Evolutionary conservation across 2,113 vertebrate genomes (phyloP).

Genomic region (Pseudopipra pipra): DNA sequence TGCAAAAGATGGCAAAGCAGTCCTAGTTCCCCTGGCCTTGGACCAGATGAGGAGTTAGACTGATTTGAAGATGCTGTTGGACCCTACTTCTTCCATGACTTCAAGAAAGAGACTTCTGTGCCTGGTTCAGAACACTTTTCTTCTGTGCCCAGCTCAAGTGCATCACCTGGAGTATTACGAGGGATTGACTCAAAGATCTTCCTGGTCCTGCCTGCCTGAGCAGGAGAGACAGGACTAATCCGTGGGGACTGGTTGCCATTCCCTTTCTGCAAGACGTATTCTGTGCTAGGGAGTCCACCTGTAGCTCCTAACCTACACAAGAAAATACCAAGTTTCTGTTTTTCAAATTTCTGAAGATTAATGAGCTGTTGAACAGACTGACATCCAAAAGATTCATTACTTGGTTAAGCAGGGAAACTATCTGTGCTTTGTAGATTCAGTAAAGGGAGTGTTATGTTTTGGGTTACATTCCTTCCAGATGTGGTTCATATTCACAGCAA

Average conservation of each 20-base stretch:
- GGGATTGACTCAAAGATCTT: background rate
- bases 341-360: background rate
- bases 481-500: background rate
- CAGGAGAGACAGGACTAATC: background rate
- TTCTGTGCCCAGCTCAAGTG: background rate
- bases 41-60: background rate
- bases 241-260: accelerated
- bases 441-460: background rate
- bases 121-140: background rate
- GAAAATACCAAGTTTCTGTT: background rate
- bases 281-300: background rate
- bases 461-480: background rate
- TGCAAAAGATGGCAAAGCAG: background rate
- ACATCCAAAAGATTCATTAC: background rate
- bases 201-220: background rate
- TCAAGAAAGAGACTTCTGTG: background rate
- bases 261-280: background rate
- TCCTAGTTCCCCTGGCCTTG: background rate
- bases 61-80: background rate
- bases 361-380: background rate
- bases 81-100: background rate
- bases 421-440: background rate
- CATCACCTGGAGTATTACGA: background rate
- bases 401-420: background rate
- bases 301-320: background rate